A percentile compares a stretch with the other conserved stretches of the same genome.
Evolutionary conservation across 92 coral and sea anemone genomes (phyloP).

Genomic region (Palythoa caribaeorum): DNA sequence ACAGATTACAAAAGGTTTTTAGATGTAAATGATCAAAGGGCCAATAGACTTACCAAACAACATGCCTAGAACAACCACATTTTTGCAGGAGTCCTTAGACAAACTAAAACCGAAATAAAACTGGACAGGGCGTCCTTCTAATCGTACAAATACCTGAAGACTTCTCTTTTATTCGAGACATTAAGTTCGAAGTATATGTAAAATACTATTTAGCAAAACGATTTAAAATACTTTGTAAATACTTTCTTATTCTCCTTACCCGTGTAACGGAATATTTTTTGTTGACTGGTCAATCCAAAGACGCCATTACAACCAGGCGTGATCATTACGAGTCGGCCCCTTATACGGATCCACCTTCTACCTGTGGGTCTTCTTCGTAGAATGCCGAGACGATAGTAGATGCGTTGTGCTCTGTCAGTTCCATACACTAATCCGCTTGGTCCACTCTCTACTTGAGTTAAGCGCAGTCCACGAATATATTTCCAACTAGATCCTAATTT

Average conservation of each 20-base stretch:
- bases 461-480: background rate
- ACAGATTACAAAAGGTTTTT: too few relatives aligned
- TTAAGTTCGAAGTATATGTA: too few relatives aligned
- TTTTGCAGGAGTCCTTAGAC: too few relatives aligned
- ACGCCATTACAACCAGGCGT: conserved; percentile 48
- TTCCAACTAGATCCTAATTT: conserved; percentile 21
- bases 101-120: too few relatives aligned
- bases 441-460: conserved; percentile 56
- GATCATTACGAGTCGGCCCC: conserved; percentile 36
- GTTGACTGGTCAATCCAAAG: conserved; percentile 29
- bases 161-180: too few relatives aligned
- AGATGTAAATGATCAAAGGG: too few relatives aligned
- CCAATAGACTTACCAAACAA: too few relatives aligned
- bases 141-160: too few relatives aligned
- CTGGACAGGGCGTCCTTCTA: too few relatives aligned
- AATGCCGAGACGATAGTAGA: conserved; percentile 48
- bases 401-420: background rate
- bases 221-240: background rate
- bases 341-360: conserved; percentile 24
- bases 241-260: background rate
- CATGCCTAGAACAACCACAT: too few relatives aligned
- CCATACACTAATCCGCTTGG: conserved; percentile 55
- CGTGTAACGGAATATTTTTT: conserved; percentile 22
- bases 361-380: conserved; percentile 23
- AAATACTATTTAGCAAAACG: background rate